These are phyloP conservation scores for Julus scanicus DNA, from an alignment of 2,888 invertebrate species.

Conservation along the genomic window DNA sequence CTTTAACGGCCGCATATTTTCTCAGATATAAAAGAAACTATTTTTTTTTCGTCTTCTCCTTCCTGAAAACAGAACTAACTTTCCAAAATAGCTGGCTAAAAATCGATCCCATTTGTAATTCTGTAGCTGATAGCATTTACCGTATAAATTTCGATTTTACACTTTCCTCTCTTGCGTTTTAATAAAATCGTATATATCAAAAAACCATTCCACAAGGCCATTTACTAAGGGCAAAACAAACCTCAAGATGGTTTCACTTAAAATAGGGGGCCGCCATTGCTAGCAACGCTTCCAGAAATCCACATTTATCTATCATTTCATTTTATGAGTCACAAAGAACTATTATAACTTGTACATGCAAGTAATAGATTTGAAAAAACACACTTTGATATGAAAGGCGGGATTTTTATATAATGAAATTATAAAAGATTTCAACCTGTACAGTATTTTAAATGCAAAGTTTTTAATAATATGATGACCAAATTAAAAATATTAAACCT, in stretches of 20 bases:
- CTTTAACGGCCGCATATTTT: slow-evolving; percentile 9
- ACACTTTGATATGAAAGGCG: too few species aligned
- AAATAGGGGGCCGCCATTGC: neutral
- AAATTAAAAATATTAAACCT: too few species aligned
- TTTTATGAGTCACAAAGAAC: too few species aligned
- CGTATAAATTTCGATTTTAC: slow-evolving; percentile 29
- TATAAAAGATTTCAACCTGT: too few species aligned
- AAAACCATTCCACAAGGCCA: neutral
- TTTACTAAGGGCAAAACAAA: neutral
- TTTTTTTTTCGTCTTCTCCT: neutral
- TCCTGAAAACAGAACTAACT: slow-evolving; percentile 28
- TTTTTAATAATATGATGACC: too few species aligned
- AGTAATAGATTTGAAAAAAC: too few species aligned
- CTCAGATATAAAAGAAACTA: neutral
- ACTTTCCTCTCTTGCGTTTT: neutral
- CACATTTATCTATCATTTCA: too few species aligned
- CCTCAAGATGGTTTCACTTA: neutral
- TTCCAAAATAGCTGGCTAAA: neutral
- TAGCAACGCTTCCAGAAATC: neutral
- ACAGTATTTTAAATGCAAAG: too few species aligned
- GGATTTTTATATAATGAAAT: too few species aligned
- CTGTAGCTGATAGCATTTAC: slow-evolving; percentile 36
- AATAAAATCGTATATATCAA: slow-evolving; percentile 34
- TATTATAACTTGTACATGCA: too few species aligned
- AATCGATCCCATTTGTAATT: slow-evolving; percentile 36